A percentile compares a stretch with the other conserved stretches of the same genome.
Evolutionary conservation across 2,797 vertebrate species (phyloP).

Genomic region (Hipposideros larvatus): DNA sequence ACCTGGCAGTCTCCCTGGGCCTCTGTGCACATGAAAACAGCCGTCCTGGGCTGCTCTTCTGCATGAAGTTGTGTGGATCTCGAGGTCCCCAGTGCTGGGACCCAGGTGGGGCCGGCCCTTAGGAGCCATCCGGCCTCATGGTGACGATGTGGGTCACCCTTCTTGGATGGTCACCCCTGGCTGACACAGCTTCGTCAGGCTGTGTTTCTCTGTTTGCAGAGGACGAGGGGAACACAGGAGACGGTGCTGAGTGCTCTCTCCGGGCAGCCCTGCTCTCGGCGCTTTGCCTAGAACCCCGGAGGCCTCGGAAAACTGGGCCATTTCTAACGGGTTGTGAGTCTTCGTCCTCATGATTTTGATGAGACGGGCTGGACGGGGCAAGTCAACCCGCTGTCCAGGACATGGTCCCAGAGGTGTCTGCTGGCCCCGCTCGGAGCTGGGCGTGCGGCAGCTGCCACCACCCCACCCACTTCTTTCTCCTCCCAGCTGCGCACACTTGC

Average conservation of each 20-base stretch:
- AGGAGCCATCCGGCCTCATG: fast-evolving
- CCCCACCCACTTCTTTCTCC: not conserved
- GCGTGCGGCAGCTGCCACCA: no score
- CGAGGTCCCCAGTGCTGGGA: fast-evolving
- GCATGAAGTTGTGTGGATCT: not conserved
- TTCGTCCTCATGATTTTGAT: fast-evolving
- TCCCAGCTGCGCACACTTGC: not conserved
- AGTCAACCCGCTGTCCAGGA: fast-evolving
- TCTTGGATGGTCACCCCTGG: fast-evolving
- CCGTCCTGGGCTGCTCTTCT: not conserved
- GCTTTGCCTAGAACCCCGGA: not conserved
- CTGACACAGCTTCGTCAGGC: fast-evolving
- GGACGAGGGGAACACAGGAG: fast-evolving
- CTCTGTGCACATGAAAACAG: not conserved
- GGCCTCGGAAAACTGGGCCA: not conserved
- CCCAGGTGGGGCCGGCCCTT: no score
- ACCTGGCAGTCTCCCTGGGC: not conserved
- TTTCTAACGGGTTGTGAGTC: not conserved
- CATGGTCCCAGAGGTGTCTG: fast-evolving
- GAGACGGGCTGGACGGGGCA: not conserved
- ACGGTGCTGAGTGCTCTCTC: fast-evolving
- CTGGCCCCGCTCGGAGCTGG: no score
- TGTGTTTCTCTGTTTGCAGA: not conserved
- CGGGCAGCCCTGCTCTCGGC: not conserved
- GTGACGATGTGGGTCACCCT: fast-evolving